Base-by-base conservation (phyloP, 2,888 invertebrate species). In the Oligia latruncula region DNA sequence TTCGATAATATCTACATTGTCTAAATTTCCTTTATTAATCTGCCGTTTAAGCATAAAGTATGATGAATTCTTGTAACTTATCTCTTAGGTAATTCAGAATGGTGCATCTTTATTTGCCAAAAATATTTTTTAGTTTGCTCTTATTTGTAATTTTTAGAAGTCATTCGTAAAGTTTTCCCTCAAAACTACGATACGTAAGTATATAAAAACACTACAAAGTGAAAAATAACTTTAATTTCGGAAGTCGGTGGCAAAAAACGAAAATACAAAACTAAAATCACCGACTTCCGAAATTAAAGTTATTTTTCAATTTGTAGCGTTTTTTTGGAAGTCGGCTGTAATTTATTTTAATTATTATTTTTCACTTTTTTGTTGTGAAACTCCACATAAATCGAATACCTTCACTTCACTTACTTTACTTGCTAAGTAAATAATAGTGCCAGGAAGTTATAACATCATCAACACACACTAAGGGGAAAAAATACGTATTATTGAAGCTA, bases 1-100 rank as follows among this genome's bases (percentile, higher is more conserved):
- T n/a, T 64, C 49, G 23, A 65, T 70, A 58, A 49, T n/a, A 75
- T 43, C 46, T 71, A 74, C 15, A 29, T 20, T 20, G 52, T 29
- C 29, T 40, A 4, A 40, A 40, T 4, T 40, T 0, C 40, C 40
- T 70, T 13, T 52, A 23, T 8, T 55, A 23, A 52, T 20, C 43
- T n/a, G 11, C 29, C 55, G 1, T 40, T 4, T 23, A 15, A 20
- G 6, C 0, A 20, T 35, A 6, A 35, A 70, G 70, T 52, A 6
- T 70, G 29, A 15, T 35, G 35, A 70, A 65, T 65, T 11, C 20
- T 20, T 40, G 40, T 40, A 40, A 11, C 35, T 11, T 65, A 11
- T 15, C n/a, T 62, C 15, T 15, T 15, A 29, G 0, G 29, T 62
- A 17, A 62, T 15, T 29, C 15, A 62, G 29, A 58, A 58, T 58